Evolutionary conservation across 2,113 vertebrate species (phyloP).

Genomic region (Poecilia latipinna): DNA sequence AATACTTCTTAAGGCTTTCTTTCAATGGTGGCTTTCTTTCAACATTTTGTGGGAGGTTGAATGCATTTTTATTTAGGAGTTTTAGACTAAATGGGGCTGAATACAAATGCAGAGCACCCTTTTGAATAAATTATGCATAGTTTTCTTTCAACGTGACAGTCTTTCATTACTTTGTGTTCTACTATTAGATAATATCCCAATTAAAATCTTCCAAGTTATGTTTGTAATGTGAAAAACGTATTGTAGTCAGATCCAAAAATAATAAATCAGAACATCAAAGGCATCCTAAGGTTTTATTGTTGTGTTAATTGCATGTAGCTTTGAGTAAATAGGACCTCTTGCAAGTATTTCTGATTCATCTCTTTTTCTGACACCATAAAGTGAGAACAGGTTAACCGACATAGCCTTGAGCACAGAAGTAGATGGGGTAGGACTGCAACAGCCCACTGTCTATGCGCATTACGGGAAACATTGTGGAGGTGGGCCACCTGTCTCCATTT

Average conservation of each 20-base stretch:
- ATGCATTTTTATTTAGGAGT: too few species aligned
- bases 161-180: too few species aligned
- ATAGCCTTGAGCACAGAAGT: constrained; percentile 24
- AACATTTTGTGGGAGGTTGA: too few species aligned
- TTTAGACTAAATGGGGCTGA: too few species aligned
- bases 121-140: too few species aligned
- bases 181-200: too few species aligned
- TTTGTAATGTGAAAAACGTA: not conserved
- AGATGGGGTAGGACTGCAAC: constrained; percentile 31
- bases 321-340: not conserved
- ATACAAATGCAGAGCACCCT: too few species aligned
- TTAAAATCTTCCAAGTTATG: too few species aligned
- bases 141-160: too few species aligned
- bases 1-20: too few species aligned
- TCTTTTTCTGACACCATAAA: constrained; percentile 6
- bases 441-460: constrained; percentile 39
- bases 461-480: constrained; percentile 54
- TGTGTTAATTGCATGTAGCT: not conserved
- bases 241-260: not conserved
- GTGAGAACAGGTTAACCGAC: constrained; percentile 37
- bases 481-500: constrained; percentile 53
- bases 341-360: not conserved
- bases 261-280: too few species aligned
- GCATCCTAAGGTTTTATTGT: not conserved
- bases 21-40: too few species aligned